Conservation (phyloP, 2,113 vertebrate genomes). For the Hydrochoerus hydrochaeris region DNA sequence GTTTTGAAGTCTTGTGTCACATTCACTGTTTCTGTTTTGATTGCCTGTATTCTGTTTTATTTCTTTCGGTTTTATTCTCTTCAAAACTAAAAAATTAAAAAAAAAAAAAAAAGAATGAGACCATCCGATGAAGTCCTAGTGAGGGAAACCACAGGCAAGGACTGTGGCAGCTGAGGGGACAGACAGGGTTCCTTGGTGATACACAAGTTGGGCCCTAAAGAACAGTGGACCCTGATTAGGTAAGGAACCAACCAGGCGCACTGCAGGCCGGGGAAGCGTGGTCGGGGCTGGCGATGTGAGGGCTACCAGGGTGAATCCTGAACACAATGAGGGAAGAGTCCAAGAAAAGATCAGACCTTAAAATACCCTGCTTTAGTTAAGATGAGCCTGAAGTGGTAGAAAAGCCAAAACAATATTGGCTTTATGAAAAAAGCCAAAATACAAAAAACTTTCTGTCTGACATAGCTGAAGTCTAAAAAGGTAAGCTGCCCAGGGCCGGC, state of each 20-base stretch:
- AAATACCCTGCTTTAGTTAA: neutral
- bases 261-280: neutral
- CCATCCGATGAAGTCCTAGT: rapidly evolving
- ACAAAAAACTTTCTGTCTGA: neutral
- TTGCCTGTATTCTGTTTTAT: too few species aligned
- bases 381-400: neutral
- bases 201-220: neutral
- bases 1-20: too few species aligned
- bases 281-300: too few species aligned
- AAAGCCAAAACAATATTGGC: neutral
- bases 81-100: too few species aligned
- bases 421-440: neutral
- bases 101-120: neutral
- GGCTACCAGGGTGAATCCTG: neutral
- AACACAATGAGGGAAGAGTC: neutral
- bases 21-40: too few species aligned
- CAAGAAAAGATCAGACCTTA: neutral
- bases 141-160: rapidly evolving
- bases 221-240: neutral
- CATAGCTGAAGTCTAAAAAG: neutral
- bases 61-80: too few species aligned
- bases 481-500: neutral
- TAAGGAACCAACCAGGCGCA: too few species aligned
- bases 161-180: neutral
- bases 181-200: neutral